A percentile compares a stretch with the other conserved stretches of the same genome.
These are phyloP conservation scores for Brachymystax lenok DNA, from an alignment of 2,797 vertebrate species.

Conservation along the genomic window DNA sequence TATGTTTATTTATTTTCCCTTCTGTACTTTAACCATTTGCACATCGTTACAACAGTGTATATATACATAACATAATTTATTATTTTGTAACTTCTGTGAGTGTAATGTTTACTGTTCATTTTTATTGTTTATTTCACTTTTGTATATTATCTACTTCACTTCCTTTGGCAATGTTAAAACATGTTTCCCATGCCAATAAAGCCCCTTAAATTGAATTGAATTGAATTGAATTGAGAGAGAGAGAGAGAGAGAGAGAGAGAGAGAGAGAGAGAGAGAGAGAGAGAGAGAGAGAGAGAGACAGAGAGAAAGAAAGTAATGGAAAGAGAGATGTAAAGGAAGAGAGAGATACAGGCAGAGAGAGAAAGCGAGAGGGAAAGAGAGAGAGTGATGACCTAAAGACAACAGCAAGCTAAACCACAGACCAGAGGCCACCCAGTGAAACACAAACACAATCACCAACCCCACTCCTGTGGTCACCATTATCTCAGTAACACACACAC, in stretches of 20 bases:
- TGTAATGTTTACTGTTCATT: too few species aligned
- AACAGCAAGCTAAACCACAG: neutral
- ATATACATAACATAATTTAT: too few species aligned
- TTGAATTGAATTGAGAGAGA: too few species aligned
- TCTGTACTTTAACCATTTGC: too few species aligned
- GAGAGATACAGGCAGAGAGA: neutral
- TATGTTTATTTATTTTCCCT: too few species aligned
- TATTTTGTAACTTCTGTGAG: too few species aligned
- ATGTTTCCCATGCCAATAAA: too few species aligned
- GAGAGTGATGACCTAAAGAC: neutral
- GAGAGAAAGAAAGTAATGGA: neutral
- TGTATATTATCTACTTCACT: too few species aligned
- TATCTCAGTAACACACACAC: neutral
- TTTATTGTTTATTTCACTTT: too few species aligned
- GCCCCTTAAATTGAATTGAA: too few species aligned
- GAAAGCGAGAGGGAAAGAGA: constrained; percentile 2
- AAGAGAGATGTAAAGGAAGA: neutral
- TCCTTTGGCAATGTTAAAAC: too few species aligned
- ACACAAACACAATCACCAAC: neutral
- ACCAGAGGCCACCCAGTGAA: neutral
- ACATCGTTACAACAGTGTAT: too few species aligned
- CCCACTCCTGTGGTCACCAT: constrained; percentile 3
- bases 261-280: constrained; percentile 64
- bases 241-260: constrained; percentile 59
- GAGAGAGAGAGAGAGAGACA: neutral